Base-by-base conservation (phyloP, 2,113 vertebrate genomes). In the Calidris pygmaea region DNA sequence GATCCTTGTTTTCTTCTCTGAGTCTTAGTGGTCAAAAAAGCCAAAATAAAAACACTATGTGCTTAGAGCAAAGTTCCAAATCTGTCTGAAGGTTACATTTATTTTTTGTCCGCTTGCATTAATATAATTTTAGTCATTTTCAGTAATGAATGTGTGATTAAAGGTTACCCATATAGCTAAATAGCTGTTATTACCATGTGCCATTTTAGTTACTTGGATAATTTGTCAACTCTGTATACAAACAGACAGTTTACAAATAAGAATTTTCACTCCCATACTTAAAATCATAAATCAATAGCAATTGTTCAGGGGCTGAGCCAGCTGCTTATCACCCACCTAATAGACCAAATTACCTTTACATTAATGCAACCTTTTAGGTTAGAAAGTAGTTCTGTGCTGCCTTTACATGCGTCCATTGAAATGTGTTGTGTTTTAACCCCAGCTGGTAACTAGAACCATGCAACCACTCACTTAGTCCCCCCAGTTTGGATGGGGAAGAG, bases 251-350 rank as follows among this genome's bases (percentile, higher is more conserved):
- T 97, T 92, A 88, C 81, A 95, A 97, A 94, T 97, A 89, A 93
- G 84, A 96, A 96, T 96, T 96, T 96, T 95, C 89, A 90, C 35
- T 93, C 75, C 59, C 48, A 70, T 63, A 78, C 78, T 97, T 94
- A 96, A 98, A 98, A 93, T 89, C 81, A 92, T 95, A 97, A 98
- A 98, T 98, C 97, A 97, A 95, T 97, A 95, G 41, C 59, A 92
- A 15, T 75, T 89, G 55, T 81, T 85, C 77, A 37, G 23, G 47
- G 23, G 82, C 95, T 97, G 96, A 97, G 98, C 97, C 97, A 94
- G 94, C 94, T 97, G 93, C 95, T 97, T 90, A 65, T 93, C 80
- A 85, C 16, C 66, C 72, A 94, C 93, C 86, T 72, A 93, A 79
- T 73, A 94, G 68, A 94, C 70, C 78, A 84, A 92, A 85, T 88